Evolutionary conservation across 64 coral and sea anemone species (phyloP), one percentile per base, ranked within the genome.

Genomic region (Montipora sp.): DNA sequence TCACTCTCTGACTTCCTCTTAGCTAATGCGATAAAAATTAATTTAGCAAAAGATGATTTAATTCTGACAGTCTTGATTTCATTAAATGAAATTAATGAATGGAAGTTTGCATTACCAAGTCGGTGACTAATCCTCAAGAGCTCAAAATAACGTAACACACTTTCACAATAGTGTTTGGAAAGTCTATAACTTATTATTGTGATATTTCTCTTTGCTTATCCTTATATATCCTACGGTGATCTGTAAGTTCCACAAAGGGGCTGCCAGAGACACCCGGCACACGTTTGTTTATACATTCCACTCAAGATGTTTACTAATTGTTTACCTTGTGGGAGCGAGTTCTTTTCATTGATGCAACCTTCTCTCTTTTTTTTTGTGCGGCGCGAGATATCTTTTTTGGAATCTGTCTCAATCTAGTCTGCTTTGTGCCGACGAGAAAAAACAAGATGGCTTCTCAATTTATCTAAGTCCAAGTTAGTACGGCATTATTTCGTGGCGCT

Each of bases 1-100:
- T 71, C 68, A 71, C 68, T 71, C 3, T 71, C 68, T 71, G 68
- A 71, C 21, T 71, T 71, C 68, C 68, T 63, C 60, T 63, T 63
- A 63, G 5, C 60, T 63, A 15, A 63, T 9, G 60, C 60, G 13
- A 63, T 63, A 63, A 63, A 63, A 63, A 63, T 63, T 3, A 63
- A 63, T 63, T 12, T 63, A 63, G 14, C 60, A 63, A 63, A 12
- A 12, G 60, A 63, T 12, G 60, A 63, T 63, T 18, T 63, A 14
- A 63, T 63, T 63, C 13, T 63, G 13, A 63, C 60, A 63, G 60
- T 63, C 60, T 63, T 63, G 8, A 0, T 63, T 16, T 36, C 36
- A 36, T 36, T 2, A 36, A 36, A 36, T 36, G 36, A 12, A 63
- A 12, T 63, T 63, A 7, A 63, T 63, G 60, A 63, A 63, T 63